phyloP scores from a whole-genome alignment of 2,113 vertebrate genomes.

The Neopipo cinnamomea region DNA sequence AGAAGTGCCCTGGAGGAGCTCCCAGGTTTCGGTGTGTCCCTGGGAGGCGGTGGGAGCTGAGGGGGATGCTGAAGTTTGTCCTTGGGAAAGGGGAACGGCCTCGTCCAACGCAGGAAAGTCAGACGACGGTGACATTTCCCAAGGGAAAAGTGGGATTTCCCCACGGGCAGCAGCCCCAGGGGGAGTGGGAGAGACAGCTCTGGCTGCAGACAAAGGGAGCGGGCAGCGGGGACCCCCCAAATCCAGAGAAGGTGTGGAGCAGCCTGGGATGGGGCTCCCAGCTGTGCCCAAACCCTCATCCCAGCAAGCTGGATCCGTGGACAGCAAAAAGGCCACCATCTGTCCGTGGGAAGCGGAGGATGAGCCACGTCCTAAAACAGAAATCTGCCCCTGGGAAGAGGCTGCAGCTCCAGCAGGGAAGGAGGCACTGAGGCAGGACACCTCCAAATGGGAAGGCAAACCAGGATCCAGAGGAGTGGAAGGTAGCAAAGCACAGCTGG shows the following conservation, averaged over 20 bases:
- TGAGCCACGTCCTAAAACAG: not conserved
- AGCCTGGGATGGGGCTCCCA: not conserved
- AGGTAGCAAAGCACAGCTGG: not conserved
- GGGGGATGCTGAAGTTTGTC: not conserved
- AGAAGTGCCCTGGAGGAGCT: not conserved
- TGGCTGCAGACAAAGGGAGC: not conserved
- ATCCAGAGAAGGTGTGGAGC: not conserved
- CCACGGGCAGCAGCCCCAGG: accelerated
- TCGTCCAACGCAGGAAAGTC: not conserved
- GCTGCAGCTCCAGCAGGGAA: not conserved
- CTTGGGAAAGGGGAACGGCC: slow-evolving; percentile 7
- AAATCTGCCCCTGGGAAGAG: slow-evolving; percentile 55
- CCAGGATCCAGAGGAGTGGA: not conserved
- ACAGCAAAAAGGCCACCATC: not conserved
- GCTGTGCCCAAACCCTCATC: not conserved
- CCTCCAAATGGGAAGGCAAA: not conserved
- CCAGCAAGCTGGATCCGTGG: not conserved
- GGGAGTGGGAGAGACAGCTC: not conserved
- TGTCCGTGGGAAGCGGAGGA: slow-evolving; percentile 49
- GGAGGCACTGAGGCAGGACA: not conserved
- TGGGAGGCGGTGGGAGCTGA: slow-evolving; percentile 45
- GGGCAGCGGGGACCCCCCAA: not conserved
- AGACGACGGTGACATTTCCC: not conserved
- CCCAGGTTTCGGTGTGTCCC: slow-evolving; percentile 52
- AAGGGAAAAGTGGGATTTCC: not conserved